These are phyloP conservation scores for Seriola quinqueradiata DNA, from an alignment of 2,113 vertebrate genomes.

Conservation along the genomic window DNA sequence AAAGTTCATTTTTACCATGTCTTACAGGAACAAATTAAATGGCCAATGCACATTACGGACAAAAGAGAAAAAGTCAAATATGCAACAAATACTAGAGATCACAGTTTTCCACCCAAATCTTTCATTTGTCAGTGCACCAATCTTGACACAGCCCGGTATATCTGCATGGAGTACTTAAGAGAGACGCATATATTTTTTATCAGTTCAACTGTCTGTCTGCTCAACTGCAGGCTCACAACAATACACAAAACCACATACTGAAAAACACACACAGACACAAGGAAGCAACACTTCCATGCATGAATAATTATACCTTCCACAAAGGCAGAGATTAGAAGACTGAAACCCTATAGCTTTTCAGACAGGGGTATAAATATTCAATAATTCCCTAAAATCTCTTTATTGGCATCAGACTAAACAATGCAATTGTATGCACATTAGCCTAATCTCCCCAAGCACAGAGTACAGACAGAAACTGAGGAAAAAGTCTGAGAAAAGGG, in stretches of 20 bases:
- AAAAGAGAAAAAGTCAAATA: background rate
- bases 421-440: slow-evolving; percentile 42
- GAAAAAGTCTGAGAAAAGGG: background rate
- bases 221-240: background rate
- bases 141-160: background rate
- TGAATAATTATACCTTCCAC: slow-evolving; percentile 25
- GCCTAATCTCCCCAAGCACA: background rate
- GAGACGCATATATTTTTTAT: background rate
- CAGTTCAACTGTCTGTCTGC: background rate
- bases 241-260: background rate
- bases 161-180: background rate
- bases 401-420: slow-evolving; percentile 44
- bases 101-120: background rate
- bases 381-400: slow-evolving; percentile 45
- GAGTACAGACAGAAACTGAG: background rate
- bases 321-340: slow-evolving; percentile 16
- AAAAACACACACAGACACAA: background rate
- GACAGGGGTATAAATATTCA: slow-evolving; percentile 57
- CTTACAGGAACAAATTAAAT: background rate
- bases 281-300: background rate
- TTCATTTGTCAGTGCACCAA: background rate
- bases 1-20: background rate
- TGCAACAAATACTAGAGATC: background rate
- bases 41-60: background rate
- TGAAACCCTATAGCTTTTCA: slow-evolving; percentile 41